Evolutionary conservation across 2,888 invertebrate species (phyloP).

Genomic region (Noctua pronuba): DNA sequence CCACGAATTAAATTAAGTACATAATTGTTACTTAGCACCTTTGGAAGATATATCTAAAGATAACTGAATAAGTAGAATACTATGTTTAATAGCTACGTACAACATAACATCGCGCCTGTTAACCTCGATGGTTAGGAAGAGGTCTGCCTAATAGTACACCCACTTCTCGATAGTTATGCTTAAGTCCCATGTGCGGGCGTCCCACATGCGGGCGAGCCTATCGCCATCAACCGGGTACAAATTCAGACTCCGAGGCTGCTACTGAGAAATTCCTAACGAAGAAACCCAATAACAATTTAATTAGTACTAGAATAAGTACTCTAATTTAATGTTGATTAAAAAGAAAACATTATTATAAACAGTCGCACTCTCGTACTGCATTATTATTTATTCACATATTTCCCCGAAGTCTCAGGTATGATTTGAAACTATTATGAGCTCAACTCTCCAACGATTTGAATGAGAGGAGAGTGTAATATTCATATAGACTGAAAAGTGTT

Average conservation of each 20-base stretch:
- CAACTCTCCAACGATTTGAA: slow-evolving; percentile 42
- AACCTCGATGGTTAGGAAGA: no score
- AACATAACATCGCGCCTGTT: no score
- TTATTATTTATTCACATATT: slow-evolving; percentile 44
- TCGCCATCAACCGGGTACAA: no score
- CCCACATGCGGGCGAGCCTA: no score
- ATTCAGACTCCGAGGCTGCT: no score
- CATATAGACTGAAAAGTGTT: slow-evolving; percentile 17
- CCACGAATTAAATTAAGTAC: not conserved
- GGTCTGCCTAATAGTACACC: no score
- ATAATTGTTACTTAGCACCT: not conserved
- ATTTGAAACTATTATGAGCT: slow-evolving; percentile 47
- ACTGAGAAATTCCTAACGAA: no score
- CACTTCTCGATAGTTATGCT: no score
- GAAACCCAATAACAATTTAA: no score
- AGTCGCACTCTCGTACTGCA: slow-evolving; percentile 12
- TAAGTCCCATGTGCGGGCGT: no score
- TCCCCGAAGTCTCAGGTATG: slow-evolving; percentile 28
- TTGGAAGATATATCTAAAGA: not conserved
- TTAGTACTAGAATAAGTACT: not conserved
- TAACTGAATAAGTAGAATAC: not conserved
- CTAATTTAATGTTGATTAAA: slow-evolving; percentile 34
- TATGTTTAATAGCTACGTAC: not conserved
- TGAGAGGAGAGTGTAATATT: slow-evolving; percentile 33
- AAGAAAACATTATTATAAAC: slow-evolving; percentile 24